These are phyloP conservation scores for Lagopus muta DNA, from an alignment of 2,113 vertebrate species.

Conservation along the genomic window DNA sequence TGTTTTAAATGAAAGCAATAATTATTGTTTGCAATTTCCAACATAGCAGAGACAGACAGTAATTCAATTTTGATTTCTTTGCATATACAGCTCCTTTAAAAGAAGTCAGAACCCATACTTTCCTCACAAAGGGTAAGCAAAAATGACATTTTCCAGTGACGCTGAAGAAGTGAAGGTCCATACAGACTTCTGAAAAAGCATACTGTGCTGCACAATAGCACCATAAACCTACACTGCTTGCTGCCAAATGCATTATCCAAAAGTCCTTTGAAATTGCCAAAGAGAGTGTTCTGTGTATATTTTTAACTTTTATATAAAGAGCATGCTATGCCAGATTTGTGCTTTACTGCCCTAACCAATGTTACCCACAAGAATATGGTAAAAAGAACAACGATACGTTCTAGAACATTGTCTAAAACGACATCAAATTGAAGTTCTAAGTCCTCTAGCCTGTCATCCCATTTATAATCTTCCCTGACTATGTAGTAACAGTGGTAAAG, in stretches of 20 bases:
- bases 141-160: slow-evolving; percentile 13
- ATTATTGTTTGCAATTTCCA: not conserved
- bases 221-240: not conserved
- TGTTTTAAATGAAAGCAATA: not conserved
- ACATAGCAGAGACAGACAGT: not conserved
- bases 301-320: slow-evolving; percentile 47
- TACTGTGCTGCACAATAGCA: not conserved
- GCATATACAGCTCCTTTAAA: not conserved
- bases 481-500: not conserved
- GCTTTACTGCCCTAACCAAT: slow-evolving; percentile 46
- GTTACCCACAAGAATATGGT: slow-evolving; percentile 32
- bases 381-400: slow-evolving; percentile 45
- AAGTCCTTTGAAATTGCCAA: slow-evolving; percentile 22
- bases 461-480: slow-evolving; percentile 6
- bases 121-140: slow-evolving; percentile 17
- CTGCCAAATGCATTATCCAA: slow-evolving; percentile 51
- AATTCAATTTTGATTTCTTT: not conserved
- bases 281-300: not conserved
- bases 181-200: slow-evolving; percentile 8
- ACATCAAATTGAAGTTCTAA: not conserved
- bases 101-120: not conserved
- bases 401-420: slow-evolving; percentile 28
- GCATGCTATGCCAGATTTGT: slow-evolving; percentile 10
- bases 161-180: not conserved
- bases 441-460: not conserved